Evolutionary conservation across 1,140 invertebrate species (phyloP).

Genomic region (Zaprionus kolodkinae): DNA sequence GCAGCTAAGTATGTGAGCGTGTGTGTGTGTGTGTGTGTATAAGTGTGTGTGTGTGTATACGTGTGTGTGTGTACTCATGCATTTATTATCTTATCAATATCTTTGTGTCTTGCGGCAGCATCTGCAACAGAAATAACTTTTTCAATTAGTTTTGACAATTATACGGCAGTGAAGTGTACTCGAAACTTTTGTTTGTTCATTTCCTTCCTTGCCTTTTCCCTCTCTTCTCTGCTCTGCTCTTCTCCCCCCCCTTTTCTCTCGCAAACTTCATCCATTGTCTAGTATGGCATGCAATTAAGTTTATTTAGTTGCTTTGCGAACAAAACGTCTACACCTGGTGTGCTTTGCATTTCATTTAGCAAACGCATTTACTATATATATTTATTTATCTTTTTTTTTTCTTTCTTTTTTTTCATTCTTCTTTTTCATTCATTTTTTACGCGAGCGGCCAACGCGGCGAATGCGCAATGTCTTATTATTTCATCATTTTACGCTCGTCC

Average conservation of each 20-base stretch:
- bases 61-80: conserved; percentile 26
- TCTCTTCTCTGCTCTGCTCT: too few species aligned
- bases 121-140: conserved; percentile 66
- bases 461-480: conserved; percentile 60
- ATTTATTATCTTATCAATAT: conserved; percentile 31
- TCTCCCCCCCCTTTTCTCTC: background rate
- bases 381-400: conserved; percentile 33
- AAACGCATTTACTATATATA: conserved; percentile 14
- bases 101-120: conserved; percentile 41
- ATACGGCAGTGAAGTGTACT: conserved; percentile 66
- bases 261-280: conserved; percentile 43
- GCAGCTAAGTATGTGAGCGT: conserved; percentile 2
- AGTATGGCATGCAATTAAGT: conserved; percentile 57
- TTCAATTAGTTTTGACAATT: conserved; percentile 76
- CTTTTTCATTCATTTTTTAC: too few species aligned
- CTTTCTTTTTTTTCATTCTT: too few species aligned
- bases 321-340: conserved; percentile 43
- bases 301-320: conserved; percentile 55
- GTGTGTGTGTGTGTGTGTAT: conserved; percentile 1
- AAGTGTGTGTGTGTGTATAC: conserved; percentile 1
- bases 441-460: conserved; percentile 16
- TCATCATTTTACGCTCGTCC: conserved; percentile 69
- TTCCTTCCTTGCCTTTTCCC: background rate
- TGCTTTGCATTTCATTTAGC: conserved; percentile 57
- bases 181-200: conserved; percentile 62